Evolutionary conservation across 2,797 vertebrate genomes (phyloP), one percentile per base, ranked within the genome.

Genomic region (Sarcophilus harrisii): DNA sequence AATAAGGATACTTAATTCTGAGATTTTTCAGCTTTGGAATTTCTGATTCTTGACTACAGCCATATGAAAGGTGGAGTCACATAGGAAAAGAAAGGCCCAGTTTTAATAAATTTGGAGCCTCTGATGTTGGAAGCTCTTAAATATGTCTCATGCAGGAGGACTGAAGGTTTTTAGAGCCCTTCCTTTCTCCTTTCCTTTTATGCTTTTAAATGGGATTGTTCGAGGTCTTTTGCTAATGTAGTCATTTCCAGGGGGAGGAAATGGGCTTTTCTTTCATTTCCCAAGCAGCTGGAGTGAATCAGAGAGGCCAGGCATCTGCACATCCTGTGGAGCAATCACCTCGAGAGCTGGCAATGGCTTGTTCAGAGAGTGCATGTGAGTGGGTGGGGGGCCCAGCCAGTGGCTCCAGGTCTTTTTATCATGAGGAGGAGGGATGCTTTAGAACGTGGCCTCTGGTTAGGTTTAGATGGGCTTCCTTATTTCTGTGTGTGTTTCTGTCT

Each of bases 191-290:
- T 96, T 96, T 97, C 96, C 97, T 96, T 95, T 96, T 98, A 96
- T 96, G 95, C 91, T 66, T 94, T 91, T 93, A 93, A 66, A 57
- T 93, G 94, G 90, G 95, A 97, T 95, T 95, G 95, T 96, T 93
- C 28, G 94, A 96, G 95, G 92, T 57, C 81, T 96, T 95, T 89
- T 52, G 96, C 96, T 28, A 89, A 28, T 30, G 93, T 95, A 55
- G 91, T 96, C 95, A 95, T 94, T 98, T 98, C 96, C 98, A 98
- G 96, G 91, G 96, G 93, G 94, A 96, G 97, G 97, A 87, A 87
- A 97, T 93, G 93, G 5, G 93, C 93, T 95, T 97, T 95, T 92
- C 73, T 95, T 91, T 90, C 93, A 32, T 21, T 93, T 49, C 93
- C 90, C 38, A 32, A 95, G 94, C 95, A 95, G 66, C 92, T 93